Evolutionary conservation across 1,140 invertebrate species (phyloP).

Genomic region (Macrostomum lignano): DNA sequence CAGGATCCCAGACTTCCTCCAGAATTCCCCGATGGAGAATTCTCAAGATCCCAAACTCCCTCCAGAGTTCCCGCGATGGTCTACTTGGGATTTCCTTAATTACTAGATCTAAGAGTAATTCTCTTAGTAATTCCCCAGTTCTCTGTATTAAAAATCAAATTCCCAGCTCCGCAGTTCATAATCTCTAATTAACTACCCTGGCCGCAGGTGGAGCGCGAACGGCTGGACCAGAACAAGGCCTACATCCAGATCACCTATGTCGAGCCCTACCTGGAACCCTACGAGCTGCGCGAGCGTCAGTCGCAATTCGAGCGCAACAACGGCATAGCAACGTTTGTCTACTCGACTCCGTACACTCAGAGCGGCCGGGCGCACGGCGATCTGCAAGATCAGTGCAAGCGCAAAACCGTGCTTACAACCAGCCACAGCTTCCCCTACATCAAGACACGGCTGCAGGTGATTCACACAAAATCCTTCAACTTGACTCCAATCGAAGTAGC

Average conservation of each 20-base stretch:
- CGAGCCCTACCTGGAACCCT: slow-evolving; percentile 78
- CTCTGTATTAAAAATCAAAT: slow-evolving; percentile 35
- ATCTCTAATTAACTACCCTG: too few relatives aligned
- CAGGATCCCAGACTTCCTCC: too few relatives aligned
- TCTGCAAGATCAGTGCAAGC: slow-evolving; percentile 70
- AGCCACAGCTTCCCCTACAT: slow-evolving; percentile 80
- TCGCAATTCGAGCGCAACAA: slow-evolving; percentile 78
- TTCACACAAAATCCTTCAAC: slow-evolving; percentile 41
- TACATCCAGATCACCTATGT: slow-evolving; percentile 96
- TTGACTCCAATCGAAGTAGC: slow-evolving; percentile 63
- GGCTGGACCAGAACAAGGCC: slow-evolving; percentile 52
- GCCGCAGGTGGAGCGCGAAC: slow-evolving; percentile 22
- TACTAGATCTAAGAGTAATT: too few relatives aligned
- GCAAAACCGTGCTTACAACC: slow-evolving; percentile 75
- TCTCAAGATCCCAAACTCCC: too few relatives aligned
- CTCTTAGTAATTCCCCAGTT: too few relatives aligned
- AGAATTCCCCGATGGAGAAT: too few relatives aligned
- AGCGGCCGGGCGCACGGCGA: slow-evolving; percentile 75
- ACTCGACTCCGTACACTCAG: slow-evolving; percentile 76
- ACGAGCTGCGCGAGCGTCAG: slow-evolving; percentile 51
- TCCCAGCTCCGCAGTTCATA: slow-evolving; percentile 1
- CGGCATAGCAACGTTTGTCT: slow-evolving; percentile 76
- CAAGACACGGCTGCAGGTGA: slow-evolving; percentile 66
- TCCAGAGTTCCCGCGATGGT: too few relatives aligned
- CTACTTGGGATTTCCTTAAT: too few relatives aligned